phyloP scores from a whole-genome alignment of 2,888 invertebrate species.

The Stenolophus ochropezus region DNA sequence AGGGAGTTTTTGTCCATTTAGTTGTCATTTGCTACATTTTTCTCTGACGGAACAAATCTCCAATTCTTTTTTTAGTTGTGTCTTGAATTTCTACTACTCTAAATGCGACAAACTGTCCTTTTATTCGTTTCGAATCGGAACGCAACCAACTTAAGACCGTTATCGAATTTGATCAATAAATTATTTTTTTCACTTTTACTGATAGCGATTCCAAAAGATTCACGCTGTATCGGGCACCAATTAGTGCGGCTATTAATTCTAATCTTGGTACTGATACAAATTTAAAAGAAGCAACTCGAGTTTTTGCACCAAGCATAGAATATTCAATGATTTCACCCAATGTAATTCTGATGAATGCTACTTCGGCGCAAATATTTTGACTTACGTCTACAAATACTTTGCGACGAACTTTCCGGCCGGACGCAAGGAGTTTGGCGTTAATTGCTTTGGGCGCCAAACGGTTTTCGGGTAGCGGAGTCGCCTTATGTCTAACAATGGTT shows the following conservation, averaged over 20 bases:
- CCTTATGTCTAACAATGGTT: too few relatives aligned
- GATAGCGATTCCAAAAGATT: neutral
- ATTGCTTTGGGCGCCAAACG: too few relatives aligned
- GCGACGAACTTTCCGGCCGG: too few relatives aligned
- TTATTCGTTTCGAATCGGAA: too few relatives aligned
- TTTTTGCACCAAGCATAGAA: neutral
- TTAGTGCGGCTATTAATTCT: neutral
- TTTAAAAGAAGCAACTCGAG: neutral
- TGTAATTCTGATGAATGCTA: neutral
- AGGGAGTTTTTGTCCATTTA: neutral
- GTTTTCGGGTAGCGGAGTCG: too few relatives aligned
- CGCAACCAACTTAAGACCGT: neutral
- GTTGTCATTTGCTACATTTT: neutral
- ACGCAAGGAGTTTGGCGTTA: too few relatives aligned
- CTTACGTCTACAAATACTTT: too few relatives aligned
- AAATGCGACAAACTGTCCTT: too few relatives aligned
- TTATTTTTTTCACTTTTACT: neutral
- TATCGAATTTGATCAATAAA: neutral
- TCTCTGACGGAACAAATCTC: neutral
- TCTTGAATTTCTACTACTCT: too few relatives aligned
- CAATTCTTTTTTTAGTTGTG: neutral
- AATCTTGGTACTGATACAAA: too few relatives aligned
- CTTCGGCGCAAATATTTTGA: neutral
- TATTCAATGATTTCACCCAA: neutral
- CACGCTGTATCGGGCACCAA: neutral